Evolutionary conservation across 2,113 vertebrate species (phyloP).

Genomic region (Myocastor coypus): DNA sequence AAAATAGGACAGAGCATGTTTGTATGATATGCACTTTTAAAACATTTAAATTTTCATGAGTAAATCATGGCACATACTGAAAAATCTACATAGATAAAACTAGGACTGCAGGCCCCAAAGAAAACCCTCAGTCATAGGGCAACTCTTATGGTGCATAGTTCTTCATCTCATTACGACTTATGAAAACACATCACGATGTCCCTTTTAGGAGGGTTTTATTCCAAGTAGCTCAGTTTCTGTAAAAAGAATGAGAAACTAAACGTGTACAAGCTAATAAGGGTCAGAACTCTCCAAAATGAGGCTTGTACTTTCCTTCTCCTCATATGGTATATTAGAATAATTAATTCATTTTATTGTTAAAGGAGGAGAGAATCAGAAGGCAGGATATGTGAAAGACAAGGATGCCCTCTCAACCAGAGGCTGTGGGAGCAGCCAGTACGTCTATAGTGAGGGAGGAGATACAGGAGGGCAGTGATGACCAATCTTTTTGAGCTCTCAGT

Average conservation of each 20-base stretch:
- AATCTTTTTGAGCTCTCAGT: neutral
- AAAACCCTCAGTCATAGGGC: neutral
- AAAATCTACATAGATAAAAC: neutral
- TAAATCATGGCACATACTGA: neutral
- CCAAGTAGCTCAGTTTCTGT: neutral
- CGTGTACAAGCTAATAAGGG: neutral
- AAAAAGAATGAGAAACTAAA: neutral
- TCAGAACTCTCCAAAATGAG: neutral
- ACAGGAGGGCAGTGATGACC: neutral
- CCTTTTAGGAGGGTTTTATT: neutral
- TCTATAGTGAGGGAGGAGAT: neutral
- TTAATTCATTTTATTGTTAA: neutral
- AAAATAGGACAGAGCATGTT: neutral
- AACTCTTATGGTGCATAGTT: neutral
- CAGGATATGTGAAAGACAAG: neutral
- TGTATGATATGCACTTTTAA: neutral
- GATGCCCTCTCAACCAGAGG: neutral
- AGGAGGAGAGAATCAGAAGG: neutral
- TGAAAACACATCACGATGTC: neutral
- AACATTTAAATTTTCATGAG: neutral
- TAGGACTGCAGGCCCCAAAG: neutral
- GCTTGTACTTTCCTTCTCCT: neutral
- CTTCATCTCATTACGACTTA: neutral
- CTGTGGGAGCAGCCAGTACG: neutral
- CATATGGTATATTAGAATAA: neutral